phyloP scores from a whole-genome alignment of 2,888 invertebrate genomes.

The Cremastinae sp. region DNA sequence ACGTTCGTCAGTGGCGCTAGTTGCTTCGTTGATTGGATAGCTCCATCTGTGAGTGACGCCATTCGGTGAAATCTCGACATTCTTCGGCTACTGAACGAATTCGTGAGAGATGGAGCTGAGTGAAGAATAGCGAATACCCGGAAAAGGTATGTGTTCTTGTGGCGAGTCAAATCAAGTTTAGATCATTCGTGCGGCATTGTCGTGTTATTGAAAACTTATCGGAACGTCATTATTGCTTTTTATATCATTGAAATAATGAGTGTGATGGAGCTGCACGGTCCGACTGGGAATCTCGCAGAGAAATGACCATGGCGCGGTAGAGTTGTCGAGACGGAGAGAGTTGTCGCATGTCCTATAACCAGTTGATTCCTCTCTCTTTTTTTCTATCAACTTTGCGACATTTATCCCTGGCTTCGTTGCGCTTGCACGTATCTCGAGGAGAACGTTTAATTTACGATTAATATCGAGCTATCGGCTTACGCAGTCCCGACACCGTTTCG shows the following conservation, averaged over 20 bases:
- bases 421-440: background rate
- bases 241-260: conserved; percentile 14
- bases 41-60: conserved; percentile 74
- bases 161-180: conserved; percentile 69
- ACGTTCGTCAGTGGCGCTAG: no score
- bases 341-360: conserved; percentile 38
- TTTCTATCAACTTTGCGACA: background rate
- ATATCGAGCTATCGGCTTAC: background rate
- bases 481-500: conserved; percentile 1
- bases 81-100: conserved; percentile 71
- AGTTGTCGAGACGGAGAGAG: conserved; percentile 21
- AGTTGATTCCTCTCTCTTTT: background rate
- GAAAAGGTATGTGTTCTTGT: conserved; percentile 59
- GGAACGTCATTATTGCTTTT: conserved; percentile 38
- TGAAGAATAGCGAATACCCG: conserved; percentile 63
- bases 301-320: conserved; percentile 58
- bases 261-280: conserved; percentile 8
- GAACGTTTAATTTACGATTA: background rate
- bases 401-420: conserved; percentile 15
- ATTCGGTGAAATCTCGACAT: conserved; percentile 70
- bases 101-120: conserved; percentile 76
- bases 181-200: conserved; percentile 45
- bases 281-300: conserved; percentile 24
- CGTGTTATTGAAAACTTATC: conserved; percentile 41
- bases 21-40: no score